These are phyloP conservation scores for Candoia aspera DNA, from an alignment of 2,113 vertebrate genomes.

Conservation along the genomic window DNA sequence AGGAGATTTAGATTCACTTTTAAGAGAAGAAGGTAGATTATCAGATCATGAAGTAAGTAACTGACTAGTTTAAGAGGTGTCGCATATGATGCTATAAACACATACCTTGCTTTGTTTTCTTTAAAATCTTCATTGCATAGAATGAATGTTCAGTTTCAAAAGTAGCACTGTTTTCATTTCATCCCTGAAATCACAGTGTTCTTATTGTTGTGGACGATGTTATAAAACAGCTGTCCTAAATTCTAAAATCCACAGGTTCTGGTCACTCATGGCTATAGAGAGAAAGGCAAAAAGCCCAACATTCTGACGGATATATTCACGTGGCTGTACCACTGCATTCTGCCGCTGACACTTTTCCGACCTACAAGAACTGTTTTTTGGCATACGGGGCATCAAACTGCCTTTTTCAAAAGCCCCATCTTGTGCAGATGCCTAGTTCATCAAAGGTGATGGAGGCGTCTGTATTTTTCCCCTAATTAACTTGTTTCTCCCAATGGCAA, in stretches of 20 bases:
- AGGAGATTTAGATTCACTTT: background rate
- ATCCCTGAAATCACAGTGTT: background rate
- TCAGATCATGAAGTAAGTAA: rapidly evolving
- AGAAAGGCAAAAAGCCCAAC: background rate
- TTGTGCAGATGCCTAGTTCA: background rate
- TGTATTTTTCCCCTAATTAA: background rate
- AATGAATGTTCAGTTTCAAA: background rate
- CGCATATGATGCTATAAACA: background rate
- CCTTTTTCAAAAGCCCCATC: too few species aligned
- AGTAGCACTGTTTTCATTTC: background rate
- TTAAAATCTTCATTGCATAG: background rate
- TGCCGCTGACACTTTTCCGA: background rate
- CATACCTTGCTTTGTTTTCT: background rate
- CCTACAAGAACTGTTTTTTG: background rate
- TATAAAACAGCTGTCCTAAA: background rate
- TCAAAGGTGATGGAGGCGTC: too few species aligned
- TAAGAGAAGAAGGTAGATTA: background rate
- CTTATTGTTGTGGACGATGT: background rate
- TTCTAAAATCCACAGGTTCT: background rate
- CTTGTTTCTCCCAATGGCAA: background rate
- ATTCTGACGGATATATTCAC: background rate
- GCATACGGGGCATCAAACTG: background rate
- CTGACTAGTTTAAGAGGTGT: background rate
- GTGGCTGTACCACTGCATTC: background rate
- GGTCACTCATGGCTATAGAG: background rate